A percentile compares a stretch with the other conserved stretches of the same genome.
These are phyloP conservation scores for Morone saxatilis DNA, from an alignment of 2,113 vertebrate species.

Conservation along the genomic window DNA sequence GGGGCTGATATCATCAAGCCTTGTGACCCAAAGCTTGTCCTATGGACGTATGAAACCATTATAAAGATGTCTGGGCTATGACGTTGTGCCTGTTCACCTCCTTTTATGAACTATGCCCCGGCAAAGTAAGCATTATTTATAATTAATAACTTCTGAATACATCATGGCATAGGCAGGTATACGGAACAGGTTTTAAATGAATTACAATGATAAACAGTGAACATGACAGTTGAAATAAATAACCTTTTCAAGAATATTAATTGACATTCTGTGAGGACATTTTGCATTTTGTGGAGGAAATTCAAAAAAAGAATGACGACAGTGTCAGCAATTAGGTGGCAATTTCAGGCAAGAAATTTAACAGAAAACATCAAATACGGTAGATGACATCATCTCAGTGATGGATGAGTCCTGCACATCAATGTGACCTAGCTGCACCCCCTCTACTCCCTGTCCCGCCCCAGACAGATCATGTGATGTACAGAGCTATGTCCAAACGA, in stretches of 20 bases:
- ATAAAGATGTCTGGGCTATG: conserved; percentile 48
- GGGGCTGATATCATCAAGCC: conserved; percentile 64
- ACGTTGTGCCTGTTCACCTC: conserved; percentile 21
- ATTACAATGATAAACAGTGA: not conserved
- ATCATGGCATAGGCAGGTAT: not conserved
- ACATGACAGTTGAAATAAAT: not conserved
- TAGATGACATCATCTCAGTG: conserved; percentile 44
- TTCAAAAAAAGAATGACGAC: not conserved
- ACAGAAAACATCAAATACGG: conserved; percentile 24
- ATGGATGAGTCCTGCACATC: conserved; percentile 53
- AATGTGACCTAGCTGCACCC: not conserved
- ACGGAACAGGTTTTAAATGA: not conserved
- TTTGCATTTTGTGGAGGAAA: not conserved
- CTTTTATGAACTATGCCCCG: not conserved
- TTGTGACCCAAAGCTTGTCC: conserved; percentile 53
- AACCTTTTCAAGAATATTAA: not conserved
- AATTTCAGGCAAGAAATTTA: not conserved
- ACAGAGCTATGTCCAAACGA: conserved; percentile 77
- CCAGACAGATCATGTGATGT: conserved; percentile 68
- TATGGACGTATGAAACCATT: conserved; percentile 55
- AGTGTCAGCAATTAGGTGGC: no score
- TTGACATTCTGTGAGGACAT: not conserved
- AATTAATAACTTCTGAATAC: not conserved
- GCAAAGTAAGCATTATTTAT: not conserved
- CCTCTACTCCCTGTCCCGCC: conserved; percentile 13